Evolutionary conservation across 2,797 vertebrate species (phyloP), one percentile per base, ranked within the genome.

Genomic region (Alcedo atthis): DNA sequence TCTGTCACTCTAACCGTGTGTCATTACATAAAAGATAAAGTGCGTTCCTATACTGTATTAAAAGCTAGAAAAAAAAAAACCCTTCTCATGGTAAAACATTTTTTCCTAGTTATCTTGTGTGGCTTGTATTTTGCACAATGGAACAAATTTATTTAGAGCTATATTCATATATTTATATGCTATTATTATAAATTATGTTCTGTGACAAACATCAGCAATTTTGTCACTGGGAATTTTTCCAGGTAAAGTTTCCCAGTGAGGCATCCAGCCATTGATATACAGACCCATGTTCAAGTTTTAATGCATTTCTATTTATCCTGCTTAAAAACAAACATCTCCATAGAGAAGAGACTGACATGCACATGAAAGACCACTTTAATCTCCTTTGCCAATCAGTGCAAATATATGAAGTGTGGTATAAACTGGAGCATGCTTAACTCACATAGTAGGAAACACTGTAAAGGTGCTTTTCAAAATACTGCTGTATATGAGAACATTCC

Each of bases 261-360:
- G 28, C 12, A 33, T 28, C 12, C 8, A 61, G 42, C 62, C 43
- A 24, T 67, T 53, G 35, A 15, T 28, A 16, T 19, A 20, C 62
- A 78, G 33, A 71, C 17, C 17, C 51, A 11, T 10, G 28, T 14
- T 49, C 69, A 81, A 46, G 42, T 67, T 75, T 69, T 87, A 90
- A 78, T 51, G 37, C 83, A n/a, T 66, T 93, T 85, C 76, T 82
- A 17, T 93, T 95, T 69, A 85, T 78, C 58, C 40, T 54, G 15
- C 75, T 83, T 77, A 53, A 85, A 94, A 87, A 14, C 33, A 79
- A 74, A 51, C 54, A 77, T 42, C 64, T 90, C 75, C 57, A 68
- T 68, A 40, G 45, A 87, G 71, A 87, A 57, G 19, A 81, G 79
- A 81, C 32, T 75, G 74, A 89, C 61, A 64, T 35, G 28, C 21